A percentile compares a stretch with the other conserved stretches of the same genome.
Conservation (phyloP, 2,797 vertebrate genomes). For the Pteropus rufus region DNA sequence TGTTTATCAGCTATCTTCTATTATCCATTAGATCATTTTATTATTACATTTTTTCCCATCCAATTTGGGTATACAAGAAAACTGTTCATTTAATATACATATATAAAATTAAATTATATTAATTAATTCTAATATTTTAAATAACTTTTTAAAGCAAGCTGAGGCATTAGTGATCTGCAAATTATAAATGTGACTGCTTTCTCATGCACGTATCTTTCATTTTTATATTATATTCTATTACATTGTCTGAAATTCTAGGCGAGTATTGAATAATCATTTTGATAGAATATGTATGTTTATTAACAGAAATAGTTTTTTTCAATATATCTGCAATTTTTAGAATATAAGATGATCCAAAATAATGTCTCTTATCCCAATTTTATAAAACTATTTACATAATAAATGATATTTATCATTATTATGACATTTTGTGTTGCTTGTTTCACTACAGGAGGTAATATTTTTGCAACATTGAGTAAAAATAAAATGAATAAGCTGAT, state of each 20-base stretch:
- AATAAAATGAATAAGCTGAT: no score
- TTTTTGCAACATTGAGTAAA: no score
- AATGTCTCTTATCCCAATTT: no score
- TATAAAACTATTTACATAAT: no score
- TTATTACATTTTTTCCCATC: neutral
- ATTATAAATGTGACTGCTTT: neutral
- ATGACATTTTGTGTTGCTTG: no score
- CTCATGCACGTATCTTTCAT: neutral
- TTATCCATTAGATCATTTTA: neutral
- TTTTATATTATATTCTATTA: neutral
- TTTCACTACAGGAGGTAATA: no score
- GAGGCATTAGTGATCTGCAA: neutral
- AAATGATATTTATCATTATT: no score
- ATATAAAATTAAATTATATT: neutral
- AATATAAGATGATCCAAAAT: no score
- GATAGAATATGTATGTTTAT: no score
- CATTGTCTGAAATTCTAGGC: neutral
- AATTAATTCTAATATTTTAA: neutral
- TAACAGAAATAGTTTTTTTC: no score
- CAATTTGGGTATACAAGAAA: neutral
- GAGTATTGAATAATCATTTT: neutral
- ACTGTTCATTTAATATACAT: neutral
- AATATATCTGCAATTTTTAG: no score
- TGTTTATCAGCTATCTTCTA: neutral
- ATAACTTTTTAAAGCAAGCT: neutral